phyloP scores from a whole-genome alignment of 2,797 vertebrate species.

The Taenioides sp. region DNA sequence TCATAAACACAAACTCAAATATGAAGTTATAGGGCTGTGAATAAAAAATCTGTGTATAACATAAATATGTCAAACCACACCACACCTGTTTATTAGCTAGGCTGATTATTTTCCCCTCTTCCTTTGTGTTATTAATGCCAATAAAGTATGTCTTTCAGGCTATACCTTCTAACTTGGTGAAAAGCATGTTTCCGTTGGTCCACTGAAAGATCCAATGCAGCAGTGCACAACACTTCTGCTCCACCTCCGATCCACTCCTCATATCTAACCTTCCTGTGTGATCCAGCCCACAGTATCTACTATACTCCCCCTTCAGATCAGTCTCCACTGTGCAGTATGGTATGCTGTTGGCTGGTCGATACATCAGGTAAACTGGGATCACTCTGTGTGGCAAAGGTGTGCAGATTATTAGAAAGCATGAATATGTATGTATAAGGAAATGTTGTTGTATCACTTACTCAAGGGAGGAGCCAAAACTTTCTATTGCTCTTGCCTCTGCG shows the following conservation, averaged over 20 bases:
- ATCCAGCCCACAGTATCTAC: slow-evolving; percentile 80
- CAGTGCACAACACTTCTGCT: slow-evolving; percentile 88
- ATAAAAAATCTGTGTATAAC: neutral
- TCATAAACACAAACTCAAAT: neutral
- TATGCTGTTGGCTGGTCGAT: slow-evolving; percentile 88
- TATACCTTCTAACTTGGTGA: slow-evolving; percentile 89
- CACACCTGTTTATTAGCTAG: neutral
- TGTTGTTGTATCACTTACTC: slow-evolving; percentile 83
- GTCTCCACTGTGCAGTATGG: slow-evolving; percentile 90
- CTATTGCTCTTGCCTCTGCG: slow-evolving; percentile 81
- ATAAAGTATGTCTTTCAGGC: neutral
- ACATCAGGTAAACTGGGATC: slow-evolving; percentile 89
- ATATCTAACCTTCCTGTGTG: slow-evolving; percentile 62
- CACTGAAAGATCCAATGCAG: slow-evolving; percentile 97
- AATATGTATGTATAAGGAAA: neutral
- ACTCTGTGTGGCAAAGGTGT: slow-evolving; percentile 74
- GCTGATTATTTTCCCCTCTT: neutral
- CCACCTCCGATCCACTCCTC: slow-evolving; percentile 69
- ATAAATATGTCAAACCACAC: neutral
- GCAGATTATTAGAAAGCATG: neutral
- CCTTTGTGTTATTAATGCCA: neutral
- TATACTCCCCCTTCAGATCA: slow-evolving; percentile 80
- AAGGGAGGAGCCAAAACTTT: slow-evolving; percentile 83
- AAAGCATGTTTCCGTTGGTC: slow-evolving; percentile 91
- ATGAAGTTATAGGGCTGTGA: neutral